Evolutionary conservation across 2,797 vertebrate genomes (phyloP), one percentile per base, ranked within the genome.

Genomic region (Typhlichthys eigenmanni): DNA sequence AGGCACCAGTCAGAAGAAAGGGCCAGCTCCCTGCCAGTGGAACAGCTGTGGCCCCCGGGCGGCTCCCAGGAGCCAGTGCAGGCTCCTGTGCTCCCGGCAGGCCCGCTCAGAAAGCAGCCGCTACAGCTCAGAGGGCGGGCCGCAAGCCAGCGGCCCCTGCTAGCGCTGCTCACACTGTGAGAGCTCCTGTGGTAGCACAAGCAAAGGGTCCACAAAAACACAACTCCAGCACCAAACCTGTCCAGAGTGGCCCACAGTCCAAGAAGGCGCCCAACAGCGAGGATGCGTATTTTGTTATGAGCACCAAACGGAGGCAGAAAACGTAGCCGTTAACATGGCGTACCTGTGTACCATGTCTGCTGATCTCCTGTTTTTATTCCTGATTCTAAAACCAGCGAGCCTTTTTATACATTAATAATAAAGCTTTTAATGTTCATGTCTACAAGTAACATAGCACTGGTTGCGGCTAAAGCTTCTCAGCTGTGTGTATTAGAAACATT

Each of bases 261-360:
- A 85, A 77, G 32, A 92, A 91, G 74, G 70, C 77, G 29, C 81
- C 89, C 4, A 76, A 69, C 12, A 4, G 10, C 0, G 93, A 92
- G 59, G 93, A 95, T 50, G 84, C 92, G 60, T 97, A 96, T 73
- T 97, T 97, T 77, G 95, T 96, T 83, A 95, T 97, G 94, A 95
- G 87, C 52, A 89, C 86, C 38, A 93, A 87, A 80, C 94, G 94
- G 86, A 92, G 92, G 66, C 89, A 88, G 79, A 95, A 88, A 77
- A 94, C 93, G 47, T 95, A 61, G 65, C 53, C 2, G 9, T 38
- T 8, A 38, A 38, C 34, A 38, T 5, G 7, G 34, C 1, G 34
- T 24, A 24, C 24, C 24, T 24, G 24, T 24, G 24, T 24, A 5
- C 7, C 5, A 38, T 38, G 34, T 38, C 34, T 38, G 34, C 34